A percentile compares a stretch with the other conserved stretches of the same genome.
Evolutionary conservation across 2,113 vertebrate species (phyloP).

Genomic region (Neotoma lepida): DNA sequence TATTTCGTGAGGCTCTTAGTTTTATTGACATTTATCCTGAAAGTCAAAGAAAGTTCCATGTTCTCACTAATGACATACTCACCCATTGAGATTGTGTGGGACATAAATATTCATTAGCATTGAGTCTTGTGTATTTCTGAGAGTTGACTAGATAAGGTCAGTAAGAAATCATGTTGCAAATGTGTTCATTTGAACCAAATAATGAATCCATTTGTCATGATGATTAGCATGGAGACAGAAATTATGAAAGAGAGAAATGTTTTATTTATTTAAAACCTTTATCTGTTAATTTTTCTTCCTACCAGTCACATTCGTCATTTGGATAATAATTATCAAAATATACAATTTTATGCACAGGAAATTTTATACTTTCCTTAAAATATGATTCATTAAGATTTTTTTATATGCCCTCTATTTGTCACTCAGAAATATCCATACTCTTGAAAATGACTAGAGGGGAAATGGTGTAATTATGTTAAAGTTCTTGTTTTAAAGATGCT

Average conservation of each 20-base stretch:
- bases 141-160: slow-evolving; percentile 59
- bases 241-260: slow-evolving; percentile 34
- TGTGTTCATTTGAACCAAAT: slow-evolving; percentile 58
- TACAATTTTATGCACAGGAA: neutral
- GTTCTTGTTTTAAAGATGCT: neutral
- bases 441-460: neutral
- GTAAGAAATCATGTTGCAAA: slow-evolving; percentile 63
- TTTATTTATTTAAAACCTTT: slow-evolving; percentile 53
- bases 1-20: slow-evolving; percentile 57
- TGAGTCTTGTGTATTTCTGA: slow-evolving; percentile 37
- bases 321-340: slow-evolving; percentile 37
- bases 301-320: slow-evolving; percentile 14
- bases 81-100: slow-evolving; percentile 27
- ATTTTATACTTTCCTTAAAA: slow-evolving; percentile 20
- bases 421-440: neutral
- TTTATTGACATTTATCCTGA: slow-evolving; percentile 69
- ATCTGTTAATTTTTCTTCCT: slow-evolving; percentile 36
- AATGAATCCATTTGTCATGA: slow-evolving; percentile 63
- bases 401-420: neutral
- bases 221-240: slow-evolving; percentile 22
- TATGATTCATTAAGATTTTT: slow-evolving; percentile 38
- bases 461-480: slow-evolving; percentile 17
- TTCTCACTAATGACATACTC: slow-evolving; percentile 69
- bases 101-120: slow-evolving; percentile 73
- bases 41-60: slow-evolving; percentile 61